Conservation (phyloP, 2,797 vertebrate species). For the Kryptopterus vitreolus region DNA sequence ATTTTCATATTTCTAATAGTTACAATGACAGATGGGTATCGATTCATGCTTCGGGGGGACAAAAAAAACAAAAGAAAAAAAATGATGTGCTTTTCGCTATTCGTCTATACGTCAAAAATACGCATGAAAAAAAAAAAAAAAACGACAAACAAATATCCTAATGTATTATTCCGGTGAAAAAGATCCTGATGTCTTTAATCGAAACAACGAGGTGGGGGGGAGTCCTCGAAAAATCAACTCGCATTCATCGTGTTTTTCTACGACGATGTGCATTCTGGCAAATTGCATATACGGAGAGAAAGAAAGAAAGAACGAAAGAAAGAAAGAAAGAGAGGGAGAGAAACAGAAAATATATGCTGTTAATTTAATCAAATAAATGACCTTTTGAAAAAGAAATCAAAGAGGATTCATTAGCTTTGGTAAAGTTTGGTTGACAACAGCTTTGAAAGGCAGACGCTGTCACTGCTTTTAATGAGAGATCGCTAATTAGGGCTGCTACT, state of each 20-base stretch:
- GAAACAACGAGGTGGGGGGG: not conserved
- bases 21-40: no score
- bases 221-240: constrained; percentile 24
- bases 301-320: not conserved
- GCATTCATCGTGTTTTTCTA: constrained; percentile 66
- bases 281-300: constrained; percentile 47
- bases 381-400: constrained; percentile 81
- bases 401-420: constrained; percentile 84
- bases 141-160: no score
- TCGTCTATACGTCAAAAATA: not conserved
- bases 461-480: constrained; percentile 81
- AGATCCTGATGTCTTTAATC: not conserved
- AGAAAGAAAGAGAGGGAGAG: constrained; percentile 26
- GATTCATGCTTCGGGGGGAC: no score
- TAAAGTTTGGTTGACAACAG: constrained; percentile 82
- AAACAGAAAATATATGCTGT: constrained; percentile 62
- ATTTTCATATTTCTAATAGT: not conserved
- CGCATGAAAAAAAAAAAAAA: no score
- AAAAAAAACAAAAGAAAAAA: not conserved
- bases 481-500: constrained; percentile 78
- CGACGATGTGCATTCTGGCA: constrained; percentile 63
- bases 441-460: constrained; percentile 84
- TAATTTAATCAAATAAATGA: constrained; percentile 84
- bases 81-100: not conserved
- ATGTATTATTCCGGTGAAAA: not conserved